Conservation (phyloP, 2,888 invertebrate genomes). For the Agrochola litura region DNA sequence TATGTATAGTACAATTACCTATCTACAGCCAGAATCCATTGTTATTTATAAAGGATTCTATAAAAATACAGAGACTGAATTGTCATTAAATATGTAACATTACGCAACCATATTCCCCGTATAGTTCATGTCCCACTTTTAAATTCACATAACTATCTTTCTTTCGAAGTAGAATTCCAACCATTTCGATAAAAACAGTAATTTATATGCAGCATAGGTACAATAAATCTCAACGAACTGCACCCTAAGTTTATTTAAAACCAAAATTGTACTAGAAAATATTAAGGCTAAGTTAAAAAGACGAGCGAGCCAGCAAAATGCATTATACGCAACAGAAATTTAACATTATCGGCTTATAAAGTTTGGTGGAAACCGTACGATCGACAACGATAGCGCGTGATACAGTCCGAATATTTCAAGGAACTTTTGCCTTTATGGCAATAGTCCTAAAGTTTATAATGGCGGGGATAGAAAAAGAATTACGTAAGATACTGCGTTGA, state of each 20-base stretch:
- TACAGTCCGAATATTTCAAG: conserved; percentile 42
- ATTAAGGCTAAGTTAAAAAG: conserved; percentile 54
- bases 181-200: conserved; percentile 40
- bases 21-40: too few species aligned
- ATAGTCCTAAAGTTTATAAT: conserved; percentile 52
- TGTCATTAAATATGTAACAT: conserved; percentile 13
- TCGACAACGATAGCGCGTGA: conserved; percentile 49
- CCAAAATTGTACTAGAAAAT: conserved; percentile 55
- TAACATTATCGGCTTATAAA: conserved; percentile 68
- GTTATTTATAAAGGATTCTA: not conserved
- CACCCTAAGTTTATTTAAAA: conserved; percentile 52
- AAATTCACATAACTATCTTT: conserved; percentile 28
- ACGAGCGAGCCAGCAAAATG: conserved; percentile 48
- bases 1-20: too few species aligned
- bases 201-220: conserved; percentile 46
- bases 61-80: not conserved
- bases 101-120: not conserved
- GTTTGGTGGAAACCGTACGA: conserved; percentile 59
- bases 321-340: conserved; percentile 68
- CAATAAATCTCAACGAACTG: conserved; percentile 49
- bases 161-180: not conserved
- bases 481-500: conserved; percentile 65
- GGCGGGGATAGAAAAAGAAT: conserved; percentile 44
- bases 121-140: conserved; percentile 21
- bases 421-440: conserved; percentile 48